Conservation (phyloP, 2,113 vertebrate genomes). For the Cathartes aura region DNA sequence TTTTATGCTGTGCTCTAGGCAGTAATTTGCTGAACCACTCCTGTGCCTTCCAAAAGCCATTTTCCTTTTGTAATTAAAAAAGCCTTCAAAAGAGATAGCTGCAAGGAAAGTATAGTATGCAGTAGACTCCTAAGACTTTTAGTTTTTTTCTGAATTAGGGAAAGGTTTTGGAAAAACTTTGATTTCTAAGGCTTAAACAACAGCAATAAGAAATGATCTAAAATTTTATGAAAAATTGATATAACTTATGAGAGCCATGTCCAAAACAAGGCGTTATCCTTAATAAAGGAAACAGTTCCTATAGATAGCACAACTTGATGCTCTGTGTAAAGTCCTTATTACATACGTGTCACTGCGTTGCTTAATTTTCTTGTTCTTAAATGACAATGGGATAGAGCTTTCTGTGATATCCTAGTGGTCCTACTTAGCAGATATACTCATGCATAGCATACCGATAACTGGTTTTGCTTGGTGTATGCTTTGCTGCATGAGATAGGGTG, state of each 20-base stretch:
- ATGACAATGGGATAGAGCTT: not conserved
- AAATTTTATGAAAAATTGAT: not conserved
- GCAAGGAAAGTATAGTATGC: not conserved
- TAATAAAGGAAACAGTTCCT: not conserved
- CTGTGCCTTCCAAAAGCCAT: constrained; percentile 2
- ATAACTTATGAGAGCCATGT: not conserved
- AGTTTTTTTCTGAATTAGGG: not conserved
- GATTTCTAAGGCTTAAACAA: not conserved
- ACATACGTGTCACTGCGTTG: accelerated
- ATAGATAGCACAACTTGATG: not conserved
- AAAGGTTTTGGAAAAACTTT: not conserved
- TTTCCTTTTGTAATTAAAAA: constrained; percentile 50
- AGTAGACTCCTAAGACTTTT: not conserved
- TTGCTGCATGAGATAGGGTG: not conserved
- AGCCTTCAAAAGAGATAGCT: not conserved
- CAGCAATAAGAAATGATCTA: not conserved
- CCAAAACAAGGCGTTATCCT: not conserved
- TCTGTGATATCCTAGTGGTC: not conserved
- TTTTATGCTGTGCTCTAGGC: constrained; percentile 1
- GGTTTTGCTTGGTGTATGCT: not conserved
- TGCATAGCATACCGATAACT: too few relatives aligned
- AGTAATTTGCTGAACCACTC: constrained; percentile 57
- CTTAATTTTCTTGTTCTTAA: not conserved
- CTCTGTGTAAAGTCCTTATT: not conserved
- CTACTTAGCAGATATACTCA: not conserved